Percentiles rank a stretch among this genome's conserved stretches.
phyloP scores from a whole-genome alignment of 2,797 vertebrate species.

The Pampus argenteus region DNA sequence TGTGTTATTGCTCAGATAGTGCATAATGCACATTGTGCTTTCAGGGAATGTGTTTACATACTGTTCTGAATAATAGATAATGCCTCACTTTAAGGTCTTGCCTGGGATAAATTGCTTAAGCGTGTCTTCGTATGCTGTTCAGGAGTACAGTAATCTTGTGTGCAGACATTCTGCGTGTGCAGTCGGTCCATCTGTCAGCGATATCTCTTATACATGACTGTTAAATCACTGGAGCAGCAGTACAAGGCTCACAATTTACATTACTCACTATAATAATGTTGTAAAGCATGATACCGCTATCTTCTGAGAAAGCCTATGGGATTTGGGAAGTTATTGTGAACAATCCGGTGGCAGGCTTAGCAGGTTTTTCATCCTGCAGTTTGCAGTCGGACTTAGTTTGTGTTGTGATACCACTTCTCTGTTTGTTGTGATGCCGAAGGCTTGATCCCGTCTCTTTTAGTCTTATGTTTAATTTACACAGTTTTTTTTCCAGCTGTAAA shows the following conservation, averaged over 20 bases:
- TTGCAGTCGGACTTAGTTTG: no score
- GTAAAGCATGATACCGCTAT: not conserved
- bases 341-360: no score
- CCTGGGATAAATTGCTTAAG: constrained; percentile 19
- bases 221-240: not conserved
- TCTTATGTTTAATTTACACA: no score
- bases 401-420: no score
- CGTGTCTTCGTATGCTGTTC: constrained; percentile 1
- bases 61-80: constrained; percentile 32
- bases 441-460: not conserved
- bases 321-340: not conserved
- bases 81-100: constrained; percentile 29
- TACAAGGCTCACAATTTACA: not conserved
- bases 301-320: not conserved
- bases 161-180: not conserved
- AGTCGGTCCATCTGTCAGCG: not conserved
- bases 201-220: not conserved
- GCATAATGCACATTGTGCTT: constrained; percentile 8
- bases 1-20: constrained; percentile 15
- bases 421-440: not conserved
- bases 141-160: constrained; percentile 7
- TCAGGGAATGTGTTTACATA: constrained; percentile 25
- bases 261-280: not conserved
- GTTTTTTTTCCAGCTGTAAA: no score
- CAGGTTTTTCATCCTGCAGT: no score